These are phyloP conservation scores for Proterorhinus semilunaris DNA, from an alignment of 2,113 vertebrate species.

Conservation along the genomic window DNA sequence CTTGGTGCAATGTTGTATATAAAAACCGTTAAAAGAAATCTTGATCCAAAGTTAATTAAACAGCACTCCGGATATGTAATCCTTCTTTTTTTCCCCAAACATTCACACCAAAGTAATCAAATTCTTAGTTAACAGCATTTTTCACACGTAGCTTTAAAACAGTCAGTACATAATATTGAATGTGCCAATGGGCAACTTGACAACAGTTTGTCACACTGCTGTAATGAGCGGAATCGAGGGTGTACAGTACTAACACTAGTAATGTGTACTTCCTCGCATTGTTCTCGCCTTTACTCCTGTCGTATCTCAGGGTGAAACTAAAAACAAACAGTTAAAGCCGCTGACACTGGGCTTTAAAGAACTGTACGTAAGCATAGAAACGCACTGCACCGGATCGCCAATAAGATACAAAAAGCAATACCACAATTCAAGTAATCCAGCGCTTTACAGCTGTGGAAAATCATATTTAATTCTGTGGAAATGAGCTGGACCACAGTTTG, in stretches of 20 bases:
- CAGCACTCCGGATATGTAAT: too few species aligned
- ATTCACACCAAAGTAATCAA: not conserved
- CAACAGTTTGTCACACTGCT: not conserved
- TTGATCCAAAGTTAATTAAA: too few species aligned
- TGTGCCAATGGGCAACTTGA: not conserved
- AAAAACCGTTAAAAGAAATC: too few species aligned
- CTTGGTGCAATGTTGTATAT: too few species aligned
- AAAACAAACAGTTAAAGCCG: conserved; percentile 6
- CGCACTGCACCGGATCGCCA: not conserved
- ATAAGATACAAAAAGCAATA: too few species aligned
- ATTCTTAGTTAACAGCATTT: not conserved
- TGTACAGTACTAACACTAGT: conserved; percentile 6
- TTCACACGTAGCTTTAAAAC: conserved; percentile 1
- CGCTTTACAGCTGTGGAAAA: too few species aligned
- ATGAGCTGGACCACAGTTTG: too few species aligned
- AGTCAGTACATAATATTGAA: not conserved
- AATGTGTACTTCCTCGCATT: conserved; percentile 5
- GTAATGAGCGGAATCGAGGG: not conserved
- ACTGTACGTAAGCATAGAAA: not conserved
- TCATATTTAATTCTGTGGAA: too few species aligned
- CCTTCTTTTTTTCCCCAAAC: not conserved
- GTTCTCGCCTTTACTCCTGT: not conserved
- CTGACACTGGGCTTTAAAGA: conserved; percentile 4
- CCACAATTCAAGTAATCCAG: too few species aligned
- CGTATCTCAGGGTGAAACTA: conserved; percentile 1